These are phyloP conservation scores for Diadumene lineata DNA, from an alignment of 92 coral and sea anemone species.

Conservation along the genomic window DNA sequence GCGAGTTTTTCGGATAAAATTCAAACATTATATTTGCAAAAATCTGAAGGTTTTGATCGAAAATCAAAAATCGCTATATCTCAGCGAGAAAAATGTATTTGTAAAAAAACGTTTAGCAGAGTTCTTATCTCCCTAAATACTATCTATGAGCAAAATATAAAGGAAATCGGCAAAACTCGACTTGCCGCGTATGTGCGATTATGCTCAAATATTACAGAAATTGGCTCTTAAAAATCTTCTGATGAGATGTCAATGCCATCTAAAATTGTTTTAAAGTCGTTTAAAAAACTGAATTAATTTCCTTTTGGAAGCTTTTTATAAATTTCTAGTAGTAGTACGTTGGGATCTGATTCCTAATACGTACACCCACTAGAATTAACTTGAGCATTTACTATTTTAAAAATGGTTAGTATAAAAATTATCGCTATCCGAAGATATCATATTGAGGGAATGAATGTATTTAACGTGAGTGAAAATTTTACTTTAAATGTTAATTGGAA, in stretches of 20 bases:
- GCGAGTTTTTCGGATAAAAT: no score
- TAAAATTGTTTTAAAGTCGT: background rate
- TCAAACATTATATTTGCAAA: no score
- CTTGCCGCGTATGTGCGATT: no score
- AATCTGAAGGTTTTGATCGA: no score
- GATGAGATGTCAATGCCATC: background rate
- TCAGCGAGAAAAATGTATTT: no score
- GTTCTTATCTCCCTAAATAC: no score
- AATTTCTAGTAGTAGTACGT: slow-evolving; percentile 1
- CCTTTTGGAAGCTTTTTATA: slow-evolving; percentile 8
- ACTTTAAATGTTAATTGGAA: slow-evolving; percentile 20
- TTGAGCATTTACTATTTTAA: slow-evolving; percentile 25
- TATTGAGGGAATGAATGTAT: slow-evolving; percentile 32
- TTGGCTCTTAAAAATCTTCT: no score
- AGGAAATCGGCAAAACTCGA: no score
- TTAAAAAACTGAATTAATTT: slow-evolving; percentile 4
- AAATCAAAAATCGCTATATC: no score
- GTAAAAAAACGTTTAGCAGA: no score
- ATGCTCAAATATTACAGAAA: no score
- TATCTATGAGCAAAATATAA: no score
- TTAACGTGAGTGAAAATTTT: slow-evolving; percentile 31
- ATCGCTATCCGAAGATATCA: slow-evolving; percentile 28
- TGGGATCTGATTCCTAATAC: slow-evolving; percentile 35
- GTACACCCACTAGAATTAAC: slow-evolving; percentile 27
- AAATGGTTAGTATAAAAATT: slow-evolving; percentile 35